These are phyloP conservation scores for Nibea coibor DNA, from an alignment of 2,113 vertebrate species.

Conservation along the genomic window DNA sequence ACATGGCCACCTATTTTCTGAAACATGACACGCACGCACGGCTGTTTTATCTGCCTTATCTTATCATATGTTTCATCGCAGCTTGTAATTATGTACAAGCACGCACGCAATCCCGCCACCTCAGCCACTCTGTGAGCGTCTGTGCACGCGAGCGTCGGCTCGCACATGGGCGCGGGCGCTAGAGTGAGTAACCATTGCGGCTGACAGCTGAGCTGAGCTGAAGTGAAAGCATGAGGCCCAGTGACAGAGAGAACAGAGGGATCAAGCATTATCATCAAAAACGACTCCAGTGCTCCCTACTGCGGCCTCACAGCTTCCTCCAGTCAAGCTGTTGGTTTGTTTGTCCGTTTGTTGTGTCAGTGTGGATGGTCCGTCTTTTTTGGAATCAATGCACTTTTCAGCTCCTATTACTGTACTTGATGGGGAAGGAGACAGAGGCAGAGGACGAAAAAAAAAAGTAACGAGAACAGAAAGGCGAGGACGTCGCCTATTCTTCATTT, in stretches of 20 bases:
- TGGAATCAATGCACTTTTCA: conserved; percentile 65
- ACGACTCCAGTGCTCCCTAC: conserved; percentile 61
- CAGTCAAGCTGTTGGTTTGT: conserved; percentile 70
- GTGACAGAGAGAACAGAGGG: conserved; percentile 65
- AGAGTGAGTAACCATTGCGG: conserved; percentile 42
- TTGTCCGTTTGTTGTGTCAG: conserved; percentile 66
- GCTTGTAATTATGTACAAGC: conserved; percentile 19
- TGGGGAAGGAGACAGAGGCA: conserved; percentile 22
- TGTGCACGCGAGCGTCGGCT: background rate
- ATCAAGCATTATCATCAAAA: conserved; percentile 74
- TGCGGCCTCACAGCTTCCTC: conserved; percentile 65
- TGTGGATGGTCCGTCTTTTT: conserved; percentile 46
- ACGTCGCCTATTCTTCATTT: conserved; percentile 13
- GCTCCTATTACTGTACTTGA: conserved; percentile 25
- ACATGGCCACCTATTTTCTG: conserved; percentile 35
- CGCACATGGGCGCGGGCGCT: conserved; percentile 14
- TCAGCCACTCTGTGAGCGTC: background rate
- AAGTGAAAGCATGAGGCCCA: conserved; percentile 62
- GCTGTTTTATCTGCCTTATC: conserved; percentile 1
- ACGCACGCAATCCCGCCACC: conserved; percentile 2
- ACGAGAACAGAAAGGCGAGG: conserved; percentile 38
- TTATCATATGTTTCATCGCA: conserved; percentile 24
- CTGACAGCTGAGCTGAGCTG: conserved; percentile 67
- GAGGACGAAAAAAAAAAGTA: conserved; percentile 22
- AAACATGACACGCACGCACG: conserved; percentile 2